These are phyloP conservation scores for Lasioglossum albipes DNA, from an alignment of 1,140 invertebrate species.

Conservation along the genomic window DNA sequence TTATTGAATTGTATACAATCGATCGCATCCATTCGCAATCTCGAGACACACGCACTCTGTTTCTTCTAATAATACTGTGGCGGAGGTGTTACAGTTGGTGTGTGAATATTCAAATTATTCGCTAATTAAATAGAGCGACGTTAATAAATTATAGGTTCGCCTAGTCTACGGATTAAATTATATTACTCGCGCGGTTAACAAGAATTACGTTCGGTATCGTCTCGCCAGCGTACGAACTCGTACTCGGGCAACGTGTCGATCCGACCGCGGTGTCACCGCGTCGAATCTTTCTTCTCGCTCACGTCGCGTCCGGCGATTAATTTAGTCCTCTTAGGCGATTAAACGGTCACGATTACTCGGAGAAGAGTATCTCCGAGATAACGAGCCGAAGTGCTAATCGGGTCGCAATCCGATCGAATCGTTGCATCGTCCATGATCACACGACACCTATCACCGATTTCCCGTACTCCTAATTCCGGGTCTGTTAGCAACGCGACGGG, in stretches of 20 bases:
- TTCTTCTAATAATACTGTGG: slow-evolving; percentile 78
- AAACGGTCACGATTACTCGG: neutral
- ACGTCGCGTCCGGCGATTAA: neutral
- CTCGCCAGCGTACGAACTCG: too few relatives aligned
- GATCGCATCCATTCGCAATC: slow-evolving; percentile 52
- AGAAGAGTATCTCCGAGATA: too few relatives aligned
- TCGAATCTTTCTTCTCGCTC: neutral
- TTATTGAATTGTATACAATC: slow-evolving; percentile 69
- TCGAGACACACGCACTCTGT: slow-evolving; percentile 20
- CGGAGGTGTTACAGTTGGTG: slow-evolving; percentile 74
- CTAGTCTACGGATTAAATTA: slow-evolving; percentile 60
- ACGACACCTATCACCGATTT: neutral
- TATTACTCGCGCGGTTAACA: slow-evolving; percentile 33
- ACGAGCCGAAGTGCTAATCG: slow-evolving; percentile 19
- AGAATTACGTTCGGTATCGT: slow-evolving; percentile 4
- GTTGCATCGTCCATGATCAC: slow-evolving; percentile 21
- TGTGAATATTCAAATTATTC: slow-evolving; percentile 71
- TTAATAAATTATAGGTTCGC: slow-evolving; percentile 75
- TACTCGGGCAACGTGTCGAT: too few relatives aligned
- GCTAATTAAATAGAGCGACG: slow-evolving; percentile 73
- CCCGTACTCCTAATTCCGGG: neutral
- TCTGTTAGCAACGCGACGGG: neutral
- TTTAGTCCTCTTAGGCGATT: neutral
- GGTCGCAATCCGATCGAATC: slow-evolving; percentile 35
- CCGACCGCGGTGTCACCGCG: too few relatives aligned